phyloP scores from a whole-genome alignment of 2,113 vertebrate species.

The Mus pahari region DNA sequence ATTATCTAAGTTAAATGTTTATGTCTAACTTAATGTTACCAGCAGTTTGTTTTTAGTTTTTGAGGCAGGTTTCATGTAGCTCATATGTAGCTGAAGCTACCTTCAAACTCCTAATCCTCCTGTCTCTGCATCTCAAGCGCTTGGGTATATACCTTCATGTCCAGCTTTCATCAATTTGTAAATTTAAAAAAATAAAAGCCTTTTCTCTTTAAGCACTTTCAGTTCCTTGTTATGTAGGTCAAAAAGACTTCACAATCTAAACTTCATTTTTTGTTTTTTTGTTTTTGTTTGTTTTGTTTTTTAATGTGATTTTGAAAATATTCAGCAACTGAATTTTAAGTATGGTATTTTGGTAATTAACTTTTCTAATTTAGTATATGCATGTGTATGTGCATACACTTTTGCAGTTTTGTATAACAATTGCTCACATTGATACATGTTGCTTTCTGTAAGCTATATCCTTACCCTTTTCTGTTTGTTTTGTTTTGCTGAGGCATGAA shows the following conservation, averaged over 20 bases:
- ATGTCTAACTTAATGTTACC: slow-evolving; percentile 37
- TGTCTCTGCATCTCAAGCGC: background rate
- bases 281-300: slow-evolving; percentile 13
- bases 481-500: background rate
- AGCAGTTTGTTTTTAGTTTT: background rate
- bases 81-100: background rate
- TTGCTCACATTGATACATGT: background rate
- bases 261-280: slow-evolving; percentile 28
- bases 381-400: background rate
- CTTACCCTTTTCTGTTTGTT: background rate
- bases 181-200: slow-evolving; percentile 23
- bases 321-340: slow-evolving; percentile 7
- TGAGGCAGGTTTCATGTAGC: background rate
- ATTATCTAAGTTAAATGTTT: slow-evolving; percentile 50
- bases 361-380: background rate
- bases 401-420: slow-evolving; percentile 42
- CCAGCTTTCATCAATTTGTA: background rate
- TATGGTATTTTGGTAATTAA: background rate
- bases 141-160: background rate
- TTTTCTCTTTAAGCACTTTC: slow-evolving; percentile 7
- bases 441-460: background rate
- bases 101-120: background rate
- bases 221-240: slow-evolving; percentile 46
- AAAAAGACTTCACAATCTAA: slow-evolving; percentile 31
- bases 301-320: slow-evolving; percentile 22